phyloP scores from a whole-genome alignment of 2,888 invertebrate species.

The Eledona agricola region DNA sequence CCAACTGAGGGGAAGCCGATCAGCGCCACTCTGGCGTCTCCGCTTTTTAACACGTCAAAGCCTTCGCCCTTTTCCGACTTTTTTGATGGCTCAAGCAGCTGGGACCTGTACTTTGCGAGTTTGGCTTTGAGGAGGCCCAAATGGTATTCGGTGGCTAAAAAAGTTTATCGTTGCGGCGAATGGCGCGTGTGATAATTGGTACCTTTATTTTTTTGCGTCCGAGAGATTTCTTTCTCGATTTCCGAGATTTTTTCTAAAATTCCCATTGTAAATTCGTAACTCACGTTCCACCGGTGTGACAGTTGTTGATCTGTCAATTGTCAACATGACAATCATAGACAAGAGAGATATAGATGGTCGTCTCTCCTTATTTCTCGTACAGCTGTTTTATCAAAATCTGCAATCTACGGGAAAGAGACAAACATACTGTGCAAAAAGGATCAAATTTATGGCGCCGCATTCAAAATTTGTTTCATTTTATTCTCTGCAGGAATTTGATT shows the following conservation, averaged over 20 bases:
- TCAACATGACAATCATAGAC: too few species aligned
- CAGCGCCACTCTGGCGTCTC: slow-evolving; percentile 96
- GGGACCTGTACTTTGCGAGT: slow-evolving; percentile 93
- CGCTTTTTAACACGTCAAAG: slow-evolving; percentile 98
- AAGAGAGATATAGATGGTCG: too few species aligned
- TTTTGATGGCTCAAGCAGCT: slow-evolving; percentile 92
- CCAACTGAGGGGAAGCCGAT: slow-evolving; percentile 99
- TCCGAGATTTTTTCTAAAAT: slow-evolving; percentile 99
- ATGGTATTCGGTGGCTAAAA: slow-evolving; percentile 97
- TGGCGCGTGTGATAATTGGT: slow-evolving; percentile 37
- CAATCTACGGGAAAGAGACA: too few species aligned
- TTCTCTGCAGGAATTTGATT: too few species aligned
- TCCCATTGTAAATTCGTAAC: too few species aligned
- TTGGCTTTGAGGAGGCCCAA: slow-evolving; percentile 97
- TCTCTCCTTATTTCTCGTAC: too few species aligned
- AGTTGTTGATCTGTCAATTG: too few species aligned
- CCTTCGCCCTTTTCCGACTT: slow-evolving; percentile 97
- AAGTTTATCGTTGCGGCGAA: background rate
- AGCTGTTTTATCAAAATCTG: too few species aligned
- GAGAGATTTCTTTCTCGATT: slow-evolving; percentile 97
- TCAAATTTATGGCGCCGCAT: too few species aligned
- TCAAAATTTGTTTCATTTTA: too few species aligned
- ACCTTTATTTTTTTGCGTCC: slow-evolving; percentile 99
- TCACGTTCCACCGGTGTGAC: too few species aligned
- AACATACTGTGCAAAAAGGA: too few species aligned